These are phyloP conservation scores for Willowsia nigromaculata DNA, from an alignment of 2,888 invertebrate species.

Conservation along the genomic window DNA sequence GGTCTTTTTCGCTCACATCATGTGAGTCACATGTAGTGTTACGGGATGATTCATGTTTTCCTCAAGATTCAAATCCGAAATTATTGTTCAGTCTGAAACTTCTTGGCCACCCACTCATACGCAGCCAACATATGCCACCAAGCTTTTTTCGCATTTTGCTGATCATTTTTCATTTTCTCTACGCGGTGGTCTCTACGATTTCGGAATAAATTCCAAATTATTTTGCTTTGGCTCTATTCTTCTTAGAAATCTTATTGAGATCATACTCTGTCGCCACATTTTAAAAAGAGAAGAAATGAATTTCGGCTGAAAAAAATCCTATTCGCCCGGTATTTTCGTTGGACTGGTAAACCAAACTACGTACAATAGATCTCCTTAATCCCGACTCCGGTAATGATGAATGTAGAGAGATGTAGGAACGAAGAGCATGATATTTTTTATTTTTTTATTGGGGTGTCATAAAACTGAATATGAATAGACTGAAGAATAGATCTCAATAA, in stretches of 20 bases:
- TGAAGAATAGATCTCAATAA: neutral
- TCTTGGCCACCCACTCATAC: neutral
- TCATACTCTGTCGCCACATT: no score
- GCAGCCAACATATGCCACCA: neutral
- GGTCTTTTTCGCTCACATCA: no score
- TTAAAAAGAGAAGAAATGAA: neutral
- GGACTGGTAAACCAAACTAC: neutral
- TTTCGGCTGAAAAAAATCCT: neutral
- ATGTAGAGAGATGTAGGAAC: neutral
- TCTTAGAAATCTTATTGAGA: no score
- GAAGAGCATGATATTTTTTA: slow-evolving; percentile 38
- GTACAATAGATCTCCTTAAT: no score
- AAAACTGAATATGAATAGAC: no score
- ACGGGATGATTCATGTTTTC: no score
- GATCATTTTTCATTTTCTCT: neutral
- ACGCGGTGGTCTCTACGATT: neutral
- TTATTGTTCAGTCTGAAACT: neutral
- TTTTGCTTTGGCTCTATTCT: neutral
- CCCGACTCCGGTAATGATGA: no score
- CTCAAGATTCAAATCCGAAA: no score
- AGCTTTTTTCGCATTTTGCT: neutral
- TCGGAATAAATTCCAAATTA: neutral
- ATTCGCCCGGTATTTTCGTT: neutral
- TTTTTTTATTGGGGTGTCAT: slow-evolving; percentile 50
- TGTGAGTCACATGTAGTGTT: no score